phyloP scores from a whole-genome alignment of 2,797 vertebrate species.

The Oreortyx pictus region DNA sequence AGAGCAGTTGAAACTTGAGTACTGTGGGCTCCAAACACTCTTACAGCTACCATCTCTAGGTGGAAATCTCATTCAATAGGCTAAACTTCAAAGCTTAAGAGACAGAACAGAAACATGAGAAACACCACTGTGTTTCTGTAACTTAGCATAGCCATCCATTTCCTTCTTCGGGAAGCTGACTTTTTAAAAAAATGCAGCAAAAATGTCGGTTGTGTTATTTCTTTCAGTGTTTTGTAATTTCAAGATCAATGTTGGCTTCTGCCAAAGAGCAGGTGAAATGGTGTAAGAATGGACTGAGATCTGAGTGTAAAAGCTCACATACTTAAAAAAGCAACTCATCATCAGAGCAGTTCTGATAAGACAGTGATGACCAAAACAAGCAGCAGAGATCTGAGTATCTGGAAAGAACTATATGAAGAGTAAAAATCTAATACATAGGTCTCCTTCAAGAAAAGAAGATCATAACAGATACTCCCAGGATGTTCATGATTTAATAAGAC shows the following conservation, averaged over 20 bases:
- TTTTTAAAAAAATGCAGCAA: slow-evolving; percentile 15
- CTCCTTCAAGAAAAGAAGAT: slow-evolving; percentile 12
- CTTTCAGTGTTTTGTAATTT: slow-evolving; percentile 1
- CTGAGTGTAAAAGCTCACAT: background rate
- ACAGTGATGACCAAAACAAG: background rate
- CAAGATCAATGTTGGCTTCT: background rate
- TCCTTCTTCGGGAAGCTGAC: background rate
- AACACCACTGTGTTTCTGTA: background rate
- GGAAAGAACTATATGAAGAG: background rate
- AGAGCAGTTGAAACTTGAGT: background rate
- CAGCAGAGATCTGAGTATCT: background rate
- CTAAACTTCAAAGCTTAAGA: background rate
- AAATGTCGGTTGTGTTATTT: slow-evolving; percentile 7
- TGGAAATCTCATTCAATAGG: background rate
- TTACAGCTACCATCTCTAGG: background rate
- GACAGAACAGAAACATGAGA: background rate
- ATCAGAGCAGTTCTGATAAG: slow-evolving; percentile 11
- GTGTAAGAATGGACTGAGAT: background rate
- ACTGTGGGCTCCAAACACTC: background rate
- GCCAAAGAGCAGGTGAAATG: slow-evolving; percentile 29
- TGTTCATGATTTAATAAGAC: slow-evolving; percentile 7
- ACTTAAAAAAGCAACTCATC: background rate
- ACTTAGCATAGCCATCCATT: background rate
- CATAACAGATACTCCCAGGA: background rate
- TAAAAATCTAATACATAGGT: background rate